A percentile compares a stretch with the other conserved stretches of the same genome.
phyloP scores from a whole-genome alignment of 2,888 invertebrate genomes.

The Serrognathus titanus region DNA sequence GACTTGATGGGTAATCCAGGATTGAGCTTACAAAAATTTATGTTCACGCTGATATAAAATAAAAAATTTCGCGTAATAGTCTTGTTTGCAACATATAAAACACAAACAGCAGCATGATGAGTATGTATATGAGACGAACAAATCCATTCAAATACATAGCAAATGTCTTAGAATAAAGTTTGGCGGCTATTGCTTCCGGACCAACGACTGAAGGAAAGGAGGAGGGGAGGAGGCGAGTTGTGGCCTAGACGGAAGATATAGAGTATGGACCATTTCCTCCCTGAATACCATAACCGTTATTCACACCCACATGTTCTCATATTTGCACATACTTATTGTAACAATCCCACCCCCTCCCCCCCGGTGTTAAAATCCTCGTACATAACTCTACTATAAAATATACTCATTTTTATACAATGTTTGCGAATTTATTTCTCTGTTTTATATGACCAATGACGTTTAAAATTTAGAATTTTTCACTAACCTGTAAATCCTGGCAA shows the following conservation, averaged over 20 bases:
- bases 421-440: not conserved
- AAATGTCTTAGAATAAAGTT: constrained; percentile 49
- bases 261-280: constrained; percentile 46
- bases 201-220: constrained; percentile 28
- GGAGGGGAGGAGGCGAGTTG: constrained; percentile 15
- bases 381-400: constrained; percentile 4
- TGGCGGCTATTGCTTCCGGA: constrained; percentile 37
- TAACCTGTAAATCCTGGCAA: constrained; percentile 1
- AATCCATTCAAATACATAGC: constrained; percentile 44
- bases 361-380: constrained; percentile 11
- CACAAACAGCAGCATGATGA: constrained; percentile 9
- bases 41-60: not conserved
- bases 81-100: constrained; percentile 9
- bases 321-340: constrained; percentile 41
- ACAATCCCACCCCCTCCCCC: constrained; percentile 21
- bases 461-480: not conserved
- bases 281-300: constrained; percentile 41
- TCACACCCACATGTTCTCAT: constrained; percentile 45
- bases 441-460: not conserved
- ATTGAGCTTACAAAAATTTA: no score
- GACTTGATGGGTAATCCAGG: no score
- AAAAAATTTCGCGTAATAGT: not conserved
- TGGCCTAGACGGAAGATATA: constrained; percentile 33
- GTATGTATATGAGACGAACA: constrained; percentile 25
- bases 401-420: no score